Base-by-base conservation (phyloP, 2,797 vertebrate species). In the Pygocentrus nattereri region DNA sequence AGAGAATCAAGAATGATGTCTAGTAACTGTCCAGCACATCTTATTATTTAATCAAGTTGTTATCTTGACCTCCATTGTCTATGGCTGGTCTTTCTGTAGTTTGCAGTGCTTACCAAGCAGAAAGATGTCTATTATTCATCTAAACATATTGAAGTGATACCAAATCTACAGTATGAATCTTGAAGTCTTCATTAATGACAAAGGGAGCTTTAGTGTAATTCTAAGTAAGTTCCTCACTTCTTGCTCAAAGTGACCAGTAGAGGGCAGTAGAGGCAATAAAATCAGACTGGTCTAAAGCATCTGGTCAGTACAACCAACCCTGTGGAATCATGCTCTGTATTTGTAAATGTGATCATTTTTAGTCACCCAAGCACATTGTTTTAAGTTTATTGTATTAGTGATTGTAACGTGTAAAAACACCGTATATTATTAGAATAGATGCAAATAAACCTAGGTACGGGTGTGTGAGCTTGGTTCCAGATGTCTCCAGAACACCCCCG, bases 241-340 rank as follows among this genome's bases (percentile, higher is more conserved):
- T 31, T 76, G 30, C 62, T 58, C 52, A 69, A 13, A 38, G 18
- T 80, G 0, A 83, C 88, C 93, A 92, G 85, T 75, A 92, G 92
- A 91, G 89, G 89, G 85, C 1, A 83, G 88, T 90, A 85, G 79
- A 86, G 86, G 41, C 81, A 89, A 89, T 82, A 85, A 79, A 77
- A 91, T 90, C n/a, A 41, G 23, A 27, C 23, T 44, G 0, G 12
- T 2, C 30, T 30, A 16, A 21, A 44, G 23, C 65, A 68, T 3
- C 65, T 44, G 65, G 25, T 67, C n/a, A 16, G 27, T 30, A 4
- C 21, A 47, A 21, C 30, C 8, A 27, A n/a, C 47, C 70, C 31
- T 31, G n/a, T 44, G 34, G 21, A 68, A 47, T 13, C 25, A 72
- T 19, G 41, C n/a, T 68, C 8, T 52, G 8, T 68, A 41, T 54